Conservation (phyloP, 2,888 invertebrate species). For the Lamellibrachia columna region DNA sequence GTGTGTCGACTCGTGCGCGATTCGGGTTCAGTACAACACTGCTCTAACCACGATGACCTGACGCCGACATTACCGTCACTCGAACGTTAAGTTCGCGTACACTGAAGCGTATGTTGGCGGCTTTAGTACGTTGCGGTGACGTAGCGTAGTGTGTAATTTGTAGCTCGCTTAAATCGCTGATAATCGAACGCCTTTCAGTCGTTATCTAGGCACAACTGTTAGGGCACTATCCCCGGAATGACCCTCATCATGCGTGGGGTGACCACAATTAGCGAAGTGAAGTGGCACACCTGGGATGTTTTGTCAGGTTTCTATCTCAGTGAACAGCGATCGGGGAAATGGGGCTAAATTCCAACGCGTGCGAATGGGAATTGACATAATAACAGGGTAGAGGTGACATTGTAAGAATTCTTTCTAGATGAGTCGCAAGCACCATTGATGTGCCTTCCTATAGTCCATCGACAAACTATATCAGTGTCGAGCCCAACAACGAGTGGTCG, state of each 20-base stretch:
- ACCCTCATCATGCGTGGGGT: conserved; percentile 1
- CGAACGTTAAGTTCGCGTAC: background rate
- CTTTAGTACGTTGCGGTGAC: background rate
- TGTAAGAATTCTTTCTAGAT: background rate
- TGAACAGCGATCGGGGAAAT: background rate
- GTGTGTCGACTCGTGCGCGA: background rate
- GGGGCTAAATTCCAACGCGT: conserved; percentile 4
- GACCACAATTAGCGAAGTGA: conserved; percentile 10
- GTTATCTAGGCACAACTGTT: background rate
- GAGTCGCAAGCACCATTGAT: background rate
- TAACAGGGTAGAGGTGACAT: conserved; percentile 4
- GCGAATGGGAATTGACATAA: background rate
- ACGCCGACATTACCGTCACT: background rate
- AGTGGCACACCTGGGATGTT: background rate
- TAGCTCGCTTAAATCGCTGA: conserved; percentile 3
- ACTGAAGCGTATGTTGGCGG: background rate
- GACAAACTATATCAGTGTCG: background rate
- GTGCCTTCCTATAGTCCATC: background rate
- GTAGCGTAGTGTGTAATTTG: background rate
- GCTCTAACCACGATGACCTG: background rate
- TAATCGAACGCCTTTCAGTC: conserved; percentile 12
- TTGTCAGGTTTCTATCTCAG: background rate
- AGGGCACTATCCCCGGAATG: background rate
- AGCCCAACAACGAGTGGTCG: background rate
- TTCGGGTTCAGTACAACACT: background rate